Base-by-base conservation (phyloP, 2,888 invertebrate genomes). In the Torymus texanus region DNA sequence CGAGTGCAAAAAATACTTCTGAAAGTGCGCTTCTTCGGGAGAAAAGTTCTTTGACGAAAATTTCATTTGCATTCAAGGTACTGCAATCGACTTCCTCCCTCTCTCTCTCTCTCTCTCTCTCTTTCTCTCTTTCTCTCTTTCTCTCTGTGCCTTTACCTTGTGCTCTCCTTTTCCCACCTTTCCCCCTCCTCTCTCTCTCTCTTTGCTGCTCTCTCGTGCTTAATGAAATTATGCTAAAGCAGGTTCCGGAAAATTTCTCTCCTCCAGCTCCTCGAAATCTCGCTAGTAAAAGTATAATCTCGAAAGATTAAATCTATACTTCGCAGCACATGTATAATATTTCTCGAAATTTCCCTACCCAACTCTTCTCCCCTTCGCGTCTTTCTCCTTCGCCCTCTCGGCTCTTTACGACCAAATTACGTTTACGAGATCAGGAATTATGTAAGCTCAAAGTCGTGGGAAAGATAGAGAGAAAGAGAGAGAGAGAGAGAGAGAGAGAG, bases 41-140 rank as follows among this genome's bases (percentile, higher is more conserved):
- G 71, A 70, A 79, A 79, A 79, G 65, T 73, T 78, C 67, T 78
- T 78, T 78, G 73, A 73, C 70, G 70, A 79, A 79, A 79, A 79
- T 75, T 81, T 83, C 82, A 79, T 79, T 81, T 83, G 82, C 82
- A 84, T 82, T 83, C 67, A 78, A 78, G 73, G 82, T 78, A 56
- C 77, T 63, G 75, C 68, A 62, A 62, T 75, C 62, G 51, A 55
- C 72, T 72, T 53, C 67, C 58, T 63, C 75, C 63, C 65, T 70
- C 75, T 59, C 68, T 61, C 66, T 73, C 75, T 63, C 41, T 24
- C 58, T 78, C n/a, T n/a, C n/a, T n/a, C n/a, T n/a, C n/a, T n/a
- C n/a, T n/a, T n/a, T n/a, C n/a, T n/a, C 53, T 67, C 65, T 71
- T 53, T 55, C 63, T 71, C 14, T 61, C 56, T 29, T 18, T 14